These are phyloP conservation scores for Agelas oroides DNA, from an alignment of 37 sponge, comb jelly and placozoan species.

Conservation along the genomic window DNA sequence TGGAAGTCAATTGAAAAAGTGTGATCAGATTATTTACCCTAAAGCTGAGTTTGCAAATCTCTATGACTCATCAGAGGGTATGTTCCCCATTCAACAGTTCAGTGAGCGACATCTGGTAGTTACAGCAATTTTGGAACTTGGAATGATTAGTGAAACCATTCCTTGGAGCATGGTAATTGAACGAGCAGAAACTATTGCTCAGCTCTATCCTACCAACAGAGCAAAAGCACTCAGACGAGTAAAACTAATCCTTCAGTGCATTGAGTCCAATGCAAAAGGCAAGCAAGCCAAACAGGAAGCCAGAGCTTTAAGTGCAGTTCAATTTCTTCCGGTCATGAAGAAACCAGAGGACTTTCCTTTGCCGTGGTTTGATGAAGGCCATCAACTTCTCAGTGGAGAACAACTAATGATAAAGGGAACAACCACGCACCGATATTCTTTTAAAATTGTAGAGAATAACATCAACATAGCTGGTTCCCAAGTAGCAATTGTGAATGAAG, in stretches of 20 bases:
- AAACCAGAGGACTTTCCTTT: conserved; percentile 63
- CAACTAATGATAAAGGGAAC: conserved; percentile 11
- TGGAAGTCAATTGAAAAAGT: conserved; percentile 28
- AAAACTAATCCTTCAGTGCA: conserved; percentile 2
- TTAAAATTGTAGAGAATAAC: background rate
- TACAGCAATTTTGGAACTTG: conserved; percentile 33
- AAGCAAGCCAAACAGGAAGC: too few species aligned
- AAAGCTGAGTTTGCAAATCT: conserved; percentile 19
- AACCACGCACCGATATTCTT: background rate
- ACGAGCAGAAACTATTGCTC: conserved; percentile 18
- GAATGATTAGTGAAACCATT: conserved; percentile 20
- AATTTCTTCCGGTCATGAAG: conserved; percentile 68
- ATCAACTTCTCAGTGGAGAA: conserved; percentile 29
- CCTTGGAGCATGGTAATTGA: conserved; percentile 36
- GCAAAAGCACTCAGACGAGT: conserved; percentile 39
- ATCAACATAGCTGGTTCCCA: conserved; percentile 32
- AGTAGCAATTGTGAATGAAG: conserved; percentile 28
- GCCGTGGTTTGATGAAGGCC: conserved; percentile 51
- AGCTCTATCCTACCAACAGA: background rate
- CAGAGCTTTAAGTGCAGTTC: conserved; percentile 5
- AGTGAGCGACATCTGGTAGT: background rate
- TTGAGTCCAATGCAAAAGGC: too few species aligned
- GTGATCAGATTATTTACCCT: conserved; percentile 38
- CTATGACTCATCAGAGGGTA: conserved; percentile 37
- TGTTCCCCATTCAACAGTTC: conserved; percentile 37